Conservation (phyloP, 2,888 invertebrate species). For the Lithophane leautieri region DNA sequence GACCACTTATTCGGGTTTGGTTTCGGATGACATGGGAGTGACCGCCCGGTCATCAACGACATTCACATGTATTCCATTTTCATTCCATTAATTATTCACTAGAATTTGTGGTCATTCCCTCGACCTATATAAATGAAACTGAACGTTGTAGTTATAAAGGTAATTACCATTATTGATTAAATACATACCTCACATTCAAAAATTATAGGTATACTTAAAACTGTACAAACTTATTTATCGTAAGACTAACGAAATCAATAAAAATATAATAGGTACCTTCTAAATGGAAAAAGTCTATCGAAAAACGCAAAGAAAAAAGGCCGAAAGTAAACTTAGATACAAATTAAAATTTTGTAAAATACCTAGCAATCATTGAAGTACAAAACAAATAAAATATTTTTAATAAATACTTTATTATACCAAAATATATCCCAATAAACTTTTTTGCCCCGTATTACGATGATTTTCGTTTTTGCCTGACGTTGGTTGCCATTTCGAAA, state of each 20-base stretch:
- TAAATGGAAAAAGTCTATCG: not conserved
- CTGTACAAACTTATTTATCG: not conserved
- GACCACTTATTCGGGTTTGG: slow-evolving; percentile 33
- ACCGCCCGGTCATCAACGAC: slow-evolving; percentile 47
- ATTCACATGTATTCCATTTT: slow-evolving; percentile 53
- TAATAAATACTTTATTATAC: slow-evolving; percentile 7
- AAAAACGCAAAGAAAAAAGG: not conserved
- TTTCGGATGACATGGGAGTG: slow-evolving; percentile 29
- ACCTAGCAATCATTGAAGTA: not conserved
- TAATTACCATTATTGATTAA: not conserved
- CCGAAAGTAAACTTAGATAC: not conserved
- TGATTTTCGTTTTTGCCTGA: slow-evolving; percentile 39
- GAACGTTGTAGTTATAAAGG: not conserved
- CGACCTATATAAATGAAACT: slow-evolving; percentile 1
- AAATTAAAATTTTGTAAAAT: too few relatives aligned
- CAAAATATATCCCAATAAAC: slow-evolving; percentile 19
- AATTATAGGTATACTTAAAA: not conserved
- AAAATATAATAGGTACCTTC: not conserved
- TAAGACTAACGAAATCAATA: not conserved
- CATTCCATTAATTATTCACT: slow-evolving; percentile 51
- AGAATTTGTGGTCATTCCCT: slow-evolving; percentile 26
- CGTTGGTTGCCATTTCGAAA: slow-evolving; percentile 39
- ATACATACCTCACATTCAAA: not conserved
- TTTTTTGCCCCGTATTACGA: slow-evolving; percentile 36
- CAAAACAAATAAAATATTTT: not conserved